Evolutionary conservation across 2,888 invertebrate species (phyloP).

Genomic region (Carcina quercana): DNA sequence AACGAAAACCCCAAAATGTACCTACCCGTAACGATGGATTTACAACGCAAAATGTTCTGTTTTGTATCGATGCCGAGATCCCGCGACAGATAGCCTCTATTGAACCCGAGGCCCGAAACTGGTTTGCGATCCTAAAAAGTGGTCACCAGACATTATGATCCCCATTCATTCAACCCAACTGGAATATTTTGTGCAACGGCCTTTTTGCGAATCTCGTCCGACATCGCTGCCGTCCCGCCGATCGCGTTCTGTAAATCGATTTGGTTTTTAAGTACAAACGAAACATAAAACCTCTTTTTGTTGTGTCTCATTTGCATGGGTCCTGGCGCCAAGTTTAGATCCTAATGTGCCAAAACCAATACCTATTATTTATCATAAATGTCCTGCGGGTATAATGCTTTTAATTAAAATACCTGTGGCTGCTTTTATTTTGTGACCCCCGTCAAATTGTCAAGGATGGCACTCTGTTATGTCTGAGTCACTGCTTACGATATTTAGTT

Average conservation of each 20-base stretch:
- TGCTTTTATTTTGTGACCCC: no score
- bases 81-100: conserved; percentile 35
- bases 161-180: conserved; percentile 38
- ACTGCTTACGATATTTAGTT: no score
- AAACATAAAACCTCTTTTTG: conserved; percentile 18
- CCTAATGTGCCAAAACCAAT: conserved; percentile 8
- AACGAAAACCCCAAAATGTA: no score
- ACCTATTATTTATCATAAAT: conserved; percentile 5
- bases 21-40: no score
- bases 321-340: conserved; percentile 5
- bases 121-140: conserved; percentile 37
- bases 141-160: conserved; percentile 31
- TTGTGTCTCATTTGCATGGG: conserved; percentile 10
- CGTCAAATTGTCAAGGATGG: no score
- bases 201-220: conserved; percentile 3
- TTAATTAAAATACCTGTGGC: conserved; percentile 12
- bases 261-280: conserved; percentile 29
- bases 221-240: conserved; percentile 19
- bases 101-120: conserved; percentile 34
- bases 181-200: conserved; percentile 28
- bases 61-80: conserved; percentile 42
- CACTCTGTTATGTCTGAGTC: no score
- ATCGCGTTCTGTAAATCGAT: conserved; percentile 32
- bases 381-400: conserved; percentile 1
- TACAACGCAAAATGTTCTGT: conserved; percentile 32